These are phyloP conservation scores for Eulemur coronatus DNA, from an alignment of 2,797 vertebrate genomes.

Conservation along the genomic window DNA sequence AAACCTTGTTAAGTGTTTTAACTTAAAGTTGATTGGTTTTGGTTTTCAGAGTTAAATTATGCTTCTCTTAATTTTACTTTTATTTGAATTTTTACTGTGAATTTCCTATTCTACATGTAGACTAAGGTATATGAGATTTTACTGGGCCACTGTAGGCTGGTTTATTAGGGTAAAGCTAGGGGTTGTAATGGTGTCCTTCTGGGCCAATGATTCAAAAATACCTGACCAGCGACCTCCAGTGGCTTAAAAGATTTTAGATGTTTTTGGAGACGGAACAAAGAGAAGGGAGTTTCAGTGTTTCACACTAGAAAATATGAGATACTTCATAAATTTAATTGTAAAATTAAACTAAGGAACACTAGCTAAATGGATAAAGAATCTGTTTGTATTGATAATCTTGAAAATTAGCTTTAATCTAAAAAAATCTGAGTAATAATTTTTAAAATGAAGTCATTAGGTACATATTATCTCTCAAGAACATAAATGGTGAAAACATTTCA, in stretches of 20 bases:
- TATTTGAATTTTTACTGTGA: background rate
- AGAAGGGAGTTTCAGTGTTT: background rate
- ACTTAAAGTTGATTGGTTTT: conserved; percentile 20
- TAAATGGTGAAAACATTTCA: conserved; percentile 26
- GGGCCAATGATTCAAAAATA: background rate
- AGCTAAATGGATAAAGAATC: conserved; percentile 11
- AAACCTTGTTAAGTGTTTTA: background rate
- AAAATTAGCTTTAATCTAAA: conserved; percentile 45
- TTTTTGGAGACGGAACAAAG: background rate
- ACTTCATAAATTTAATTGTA: background rate
- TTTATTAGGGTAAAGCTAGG: background rate
- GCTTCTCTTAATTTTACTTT: background rate
- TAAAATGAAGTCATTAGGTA: background rate
- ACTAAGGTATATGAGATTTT: background rate
- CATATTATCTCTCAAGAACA: conserved; percentile 8
- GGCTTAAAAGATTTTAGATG: background rate
- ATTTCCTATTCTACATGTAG: background rate
- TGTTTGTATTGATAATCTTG: conserved; percentile 5
- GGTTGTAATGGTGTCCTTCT: background rate
- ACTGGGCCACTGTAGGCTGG: background rate
- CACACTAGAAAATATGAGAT: conserved; percentile 12
- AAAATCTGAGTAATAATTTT: background rate
- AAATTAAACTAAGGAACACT: background rate
- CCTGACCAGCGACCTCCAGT: background rate
- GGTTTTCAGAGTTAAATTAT: background rate